Evolutionary conservation across 1,140 invertebrate species (phyloP).

Genomic region (Physella acuta): DNA sequence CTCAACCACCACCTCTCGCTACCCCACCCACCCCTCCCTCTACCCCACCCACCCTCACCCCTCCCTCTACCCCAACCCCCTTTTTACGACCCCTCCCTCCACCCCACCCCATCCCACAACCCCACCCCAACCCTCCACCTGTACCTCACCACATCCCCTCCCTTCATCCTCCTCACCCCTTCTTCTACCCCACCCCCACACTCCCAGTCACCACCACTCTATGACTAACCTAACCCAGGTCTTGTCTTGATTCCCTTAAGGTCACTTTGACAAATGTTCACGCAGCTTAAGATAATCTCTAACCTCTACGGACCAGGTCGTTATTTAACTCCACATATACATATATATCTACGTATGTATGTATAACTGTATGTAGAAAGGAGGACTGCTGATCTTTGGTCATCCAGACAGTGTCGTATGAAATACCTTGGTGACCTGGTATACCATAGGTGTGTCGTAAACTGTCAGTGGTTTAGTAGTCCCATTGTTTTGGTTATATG

Average conservation of each 20-base stretch:
- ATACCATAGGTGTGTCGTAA: too few species aligned
- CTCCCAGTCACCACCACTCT: conserved; percentile 3
- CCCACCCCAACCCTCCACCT: not conserved
- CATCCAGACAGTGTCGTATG: too few species aligned
- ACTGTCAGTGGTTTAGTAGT: too few species aligned
- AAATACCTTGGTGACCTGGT: too few species aligned
- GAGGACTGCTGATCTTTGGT: too few species aligned
- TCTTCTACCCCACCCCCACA: conserved; percentile 2
- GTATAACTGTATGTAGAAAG: too few species aligned
- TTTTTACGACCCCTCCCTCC: not conserved
- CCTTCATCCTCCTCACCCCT: conserved; percentile 4
- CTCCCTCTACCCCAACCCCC: not conserved
- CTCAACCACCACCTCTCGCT: not conserved
- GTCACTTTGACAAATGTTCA: too few species aligned
- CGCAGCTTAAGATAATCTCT: too few species aligned
- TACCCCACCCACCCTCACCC: not conserved
- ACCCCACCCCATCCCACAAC: not conserved
- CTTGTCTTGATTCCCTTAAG: not conserved
- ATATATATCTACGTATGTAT: too few species aligned
- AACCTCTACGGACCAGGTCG: too few species aligned
- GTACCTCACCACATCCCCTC: not conserved
- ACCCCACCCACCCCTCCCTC: not conserved
- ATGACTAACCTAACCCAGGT: not conserved
- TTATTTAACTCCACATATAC: too few species aligned
- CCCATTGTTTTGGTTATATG: too few species aligned